Evolutionary conservation across 2,797 vertebrate genomes (phyloP), one percentile per base, ranked within the genome.

Genomic region (Peromyscus aztecus): DNA sequence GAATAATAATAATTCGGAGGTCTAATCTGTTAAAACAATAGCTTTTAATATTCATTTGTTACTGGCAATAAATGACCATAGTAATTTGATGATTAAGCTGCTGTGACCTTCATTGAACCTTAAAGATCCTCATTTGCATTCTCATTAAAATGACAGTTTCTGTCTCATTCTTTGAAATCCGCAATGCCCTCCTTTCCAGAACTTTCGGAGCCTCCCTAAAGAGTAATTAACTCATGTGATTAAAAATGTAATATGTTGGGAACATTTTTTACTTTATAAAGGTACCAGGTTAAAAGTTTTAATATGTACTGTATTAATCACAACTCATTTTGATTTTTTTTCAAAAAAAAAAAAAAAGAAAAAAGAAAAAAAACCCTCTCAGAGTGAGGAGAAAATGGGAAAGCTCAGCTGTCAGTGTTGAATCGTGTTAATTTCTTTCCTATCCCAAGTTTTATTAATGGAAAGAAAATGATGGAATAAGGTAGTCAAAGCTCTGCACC

Each of bases 21-120:
- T 90, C 97, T 98, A 97, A 98, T 98, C 98, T 97, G 96, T 97
- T 98, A 98, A 97, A 95, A 98, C 97, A 98, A 98, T 96, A 98
- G 93, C 96, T 97, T 98, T 98, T 98, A 98, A 98, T 97, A 98
- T 93, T 98, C 97, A 97, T 97, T 98, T 98, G 97, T 98, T 97
- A 96, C 97, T 96, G 97, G 94, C 96, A 97, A 97, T 92, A 98
- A 98, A 94, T 93, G 97, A 97, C 97, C 97, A 40, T 96, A 97
- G 98, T 97, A 97, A 98, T 97, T 96, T 94, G 94, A 97, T 94
- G 97, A 98, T 98, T 97, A 98, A 98, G 95, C 94, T 76, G 34
- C 97, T 81, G 2, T 97, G 98, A 98, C 98, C 98, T 98, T 97
- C 98, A 92, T 14, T 87, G 98, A 97, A 97, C 98, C 98, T 96